Base-by-base conservation (phyloP, 2,888 invertebrate species). In the Stratiomys singularior region DNA sequence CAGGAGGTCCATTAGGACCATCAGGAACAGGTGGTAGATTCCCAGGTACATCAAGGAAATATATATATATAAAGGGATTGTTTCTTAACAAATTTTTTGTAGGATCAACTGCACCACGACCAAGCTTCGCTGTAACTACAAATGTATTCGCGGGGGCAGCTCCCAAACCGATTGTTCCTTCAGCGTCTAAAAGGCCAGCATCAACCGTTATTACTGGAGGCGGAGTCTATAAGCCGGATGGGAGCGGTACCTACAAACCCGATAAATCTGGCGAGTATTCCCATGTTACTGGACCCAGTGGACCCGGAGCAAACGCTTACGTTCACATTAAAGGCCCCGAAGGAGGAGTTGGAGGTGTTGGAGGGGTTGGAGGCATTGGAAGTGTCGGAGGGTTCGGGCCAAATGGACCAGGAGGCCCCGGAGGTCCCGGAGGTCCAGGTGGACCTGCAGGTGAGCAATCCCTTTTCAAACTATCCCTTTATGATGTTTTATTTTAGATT, bases 341-440 rank as follows among this genome's bases (percentile, higher is more conserved):
- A 18, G 86, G 86, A 69, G 86, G 85, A 21, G 79, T 58, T 7
- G 86, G 86, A 60, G 85, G 85, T 13, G 80, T 82, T 25, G 85
- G 85, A 69, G 85, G 84, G 46, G 56, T 79, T 1, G 85, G 86
- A 71, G 83, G 81, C 4, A 18, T 5, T 30, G 82, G 81, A 4
- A 86, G 86, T 63, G 81, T 81, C 30, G 82, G 72, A 18, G 27
- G 30, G 13, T 23, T 13, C 9, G 78, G 78, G 15, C 71, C 67
- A 23, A 69, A 76, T n/a, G 76, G 77, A 23, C 46, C 74, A 78
- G 11, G 81, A 78, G 71, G 71, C 21, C 69, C 69, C n/a, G 25
- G 25, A 23, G 46, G 44, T 11, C 64, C 64, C 2, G 64, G 28
- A 30, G 64, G 64, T 64, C 52, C 52, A 52, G 52, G 52, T 15